Evolutionary conservation across 2,113 vertebrate genomes (phyloP).

Genomic region (Pagrus major): DNA sequence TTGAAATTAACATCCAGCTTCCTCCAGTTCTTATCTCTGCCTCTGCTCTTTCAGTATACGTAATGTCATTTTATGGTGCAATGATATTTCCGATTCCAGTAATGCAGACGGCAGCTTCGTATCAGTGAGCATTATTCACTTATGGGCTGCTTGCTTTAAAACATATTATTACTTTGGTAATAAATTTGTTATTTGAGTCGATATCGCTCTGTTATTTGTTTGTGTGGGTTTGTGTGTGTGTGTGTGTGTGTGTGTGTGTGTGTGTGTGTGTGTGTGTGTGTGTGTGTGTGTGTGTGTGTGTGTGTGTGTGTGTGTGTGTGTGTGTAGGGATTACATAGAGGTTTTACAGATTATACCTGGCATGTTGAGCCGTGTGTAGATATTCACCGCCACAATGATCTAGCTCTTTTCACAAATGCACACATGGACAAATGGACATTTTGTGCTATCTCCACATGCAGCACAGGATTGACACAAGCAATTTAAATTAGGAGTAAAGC

Average conservation of each 20-base stretch:
- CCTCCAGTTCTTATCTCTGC: conserved; percentile 6
- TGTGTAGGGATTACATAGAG: conserved; percentile 6
- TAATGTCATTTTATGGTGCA: conserved; percentile 68
- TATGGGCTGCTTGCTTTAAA: conserved; percentile 62
- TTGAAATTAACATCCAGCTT: conserved; percentile 63
- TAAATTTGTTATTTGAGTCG: conserved; percentile 56
- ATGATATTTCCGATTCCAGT: conserved; percentile 67
- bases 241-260: conserved; percentile 2
- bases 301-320: conserved; percentile 2
- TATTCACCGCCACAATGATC: conserved; percentile 32
- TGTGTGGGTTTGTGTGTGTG: conserved; percentile 1
- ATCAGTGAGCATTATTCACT: conserved; percentile 68
- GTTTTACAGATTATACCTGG: conserved; percentile 35
- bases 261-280: background rate
- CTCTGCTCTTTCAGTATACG: conserved; percentile 34
- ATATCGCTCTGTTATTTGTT: conserved; percentile 28
- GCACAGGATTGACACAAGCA: conserved; percentile 60
- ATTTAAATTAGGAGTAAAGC: conserved; percentile 64
- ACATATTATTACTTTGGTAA: conserved; percentile 54
- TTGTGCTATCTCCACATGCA: conserved; percentile 53
- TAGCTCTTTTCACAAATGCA: conserved; percentile 49
- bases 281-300: background rate
- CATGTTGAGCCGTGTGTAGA: conserved; percentile 21
- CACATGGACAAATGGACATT: conserved; percentile 56
- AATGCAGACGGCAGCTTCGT: conserved; percentile 53